Evolutionary conservation across 2,797 vertebrate species (phyloP).

Genomic region (Ptychadena robeensis): DNA sequence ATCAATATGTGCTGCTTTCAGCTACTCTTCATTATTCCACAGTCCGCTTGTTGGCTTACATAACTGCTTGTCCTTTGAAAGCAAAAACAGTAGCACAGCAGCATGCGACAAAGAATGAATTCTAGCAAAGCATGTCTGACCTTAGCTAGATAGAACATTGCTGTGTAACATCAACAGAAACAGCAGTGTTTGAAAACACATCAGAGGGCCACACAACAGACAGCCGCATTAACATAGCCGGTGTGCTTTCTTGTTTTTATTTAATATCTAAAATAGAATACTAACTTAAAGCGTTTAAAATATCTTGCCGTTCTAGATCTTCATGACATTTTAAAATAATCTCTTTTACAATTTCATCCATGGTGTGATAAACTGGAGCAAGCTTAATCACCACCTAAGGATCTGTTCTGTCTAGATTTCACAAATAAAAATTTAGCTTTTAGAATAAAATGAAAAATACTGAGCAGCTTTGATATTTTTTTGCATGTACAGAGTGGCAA

Average conservation of each 20-base stretch:
- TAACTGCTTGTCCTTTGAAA: slow-evolving; percentile 42
- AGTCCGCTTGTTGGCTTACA: slow-evolving; percentile 33
- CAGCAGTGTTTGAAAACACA: slow-evolving; percentile 50
- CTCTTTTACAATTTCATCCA: not conserved
- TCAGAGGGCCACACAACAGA: slow-evolving; percentile 15
- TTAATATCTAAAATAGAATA: slow-evolving; percentile 37
- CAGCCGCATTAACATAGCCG: slow-evolving; percentile 24
- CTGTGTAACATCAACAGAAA: slow-evolving; percentile 35
- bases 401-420: not conserved
- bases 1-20: slow-evolving; percentile 47
- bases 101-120: slow-evolving; percentile 27
- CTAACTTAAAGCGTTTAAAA: slow-evolving; percentile 17
- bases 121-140: slow-evolving; percentile 12
- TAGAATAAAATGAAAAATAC: not conserved
- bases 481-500: not conserved
- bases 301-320: slow-evolving; percentile 13
- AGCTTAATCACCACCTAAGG: not conserved
- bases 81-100: slow-evolving; percentile 37
- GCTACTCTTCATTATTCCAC: slow-evolving; percentile 35
- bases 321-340: slow-evolving; percentile 8
- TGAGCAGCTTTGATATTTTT: not conserved
- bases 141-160: slow-evolving; percentile 32
- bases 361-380: not conserved
- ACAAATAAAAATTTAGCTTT: not conserved
- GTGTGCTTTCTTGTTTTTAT: slow-evolving; percentile 17